These are phyloP conservation scores for Mesocentrotus franciscanus DNA, from an alignment of 53 echinoderm and acorn worm genomes.

Conservation along the genomic window DNA sequence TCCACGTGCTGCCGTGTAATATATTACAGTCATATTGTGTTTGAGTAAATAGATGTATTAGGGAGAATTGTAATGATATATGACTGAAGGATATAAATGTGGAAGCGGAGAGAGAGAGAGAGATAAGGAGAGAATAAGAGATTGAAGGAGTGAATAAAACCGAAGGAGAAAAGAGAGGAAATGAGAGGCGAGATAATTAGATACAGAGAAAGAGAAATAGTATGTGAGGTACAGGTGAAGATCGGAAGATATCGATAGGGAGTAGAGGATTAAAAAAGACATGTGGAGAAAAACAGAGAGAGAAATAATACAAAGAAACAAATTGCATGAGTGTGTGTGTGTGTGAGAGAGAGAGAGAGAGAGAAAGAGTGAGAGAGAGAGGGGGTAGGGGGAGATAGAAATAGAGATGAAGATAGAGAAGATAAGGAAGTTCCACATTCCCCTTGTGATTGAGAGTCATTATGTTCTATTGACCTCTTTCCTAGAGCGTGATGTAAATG, in stretches of 20 bases:
- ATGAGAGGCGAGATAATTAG: neutral
- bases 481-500: neutral
- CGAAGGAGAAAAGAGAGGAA: neutral
- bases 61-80: neutral
- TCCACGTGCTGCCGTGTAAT: neutral
- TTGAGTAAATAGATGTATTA: neutral
- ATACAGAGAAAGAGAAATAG: neutral
- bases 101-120: neutral
- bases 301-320: neutral
- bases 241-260: neutral
- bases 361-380: neutral
- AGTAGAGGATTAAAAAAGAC: neutral
- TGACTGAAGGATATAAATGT: neutral
- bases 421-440: neutral
- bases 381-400: neutral
- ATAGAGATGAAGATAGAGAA: neutral
- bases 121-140: neutral
- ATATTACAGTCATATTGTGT: neutral
- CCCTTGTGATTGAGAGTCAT: neutral
- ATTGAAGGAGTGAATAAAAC: neutral
- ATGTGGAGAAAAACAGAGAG: neutral
- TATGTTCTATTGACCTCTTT: constrained; percentile 14
- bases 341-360: too few relatives aligned
- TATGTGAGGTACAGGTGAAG: neutral
- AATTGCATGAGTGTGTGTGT: too few relatives aligned